phyloP scores from a whole-genome alignment of 2,113 vertebrate species.

The Rhinopomastus cyanomelas region DNA sequence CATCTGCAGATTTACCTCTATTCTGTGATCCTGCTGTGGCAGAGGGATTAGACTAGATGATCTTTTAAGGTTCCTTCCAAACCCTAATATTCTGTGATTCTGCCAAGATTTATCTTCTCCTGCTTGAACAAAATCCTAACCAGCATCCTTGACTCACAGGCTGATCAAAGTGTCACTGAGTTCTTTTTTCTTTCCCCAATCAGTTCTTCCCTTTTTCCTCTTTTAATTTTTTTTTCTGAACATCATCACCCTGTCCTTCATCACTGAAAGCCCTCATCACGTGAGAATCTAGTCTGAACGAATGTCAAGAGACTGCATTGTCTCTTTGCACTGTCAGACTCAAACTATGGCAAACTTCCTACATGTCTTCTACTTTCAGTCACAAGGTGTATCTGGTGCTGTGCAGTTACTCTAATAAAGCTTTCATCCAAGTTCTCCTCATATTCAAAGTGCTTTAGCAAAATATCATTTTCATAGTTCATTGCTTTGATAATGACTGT shows the following conservation, averaged over 20 bases:
- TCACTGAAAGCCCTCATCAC: background rate
- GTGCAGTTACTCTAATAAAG: background rate
- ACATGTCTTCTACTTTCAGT: background rate
- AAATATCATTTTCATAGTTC: slow-evolving; percentile 36
- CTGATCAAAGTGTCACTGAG: background rate
- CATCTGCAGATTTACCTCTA: background rate
- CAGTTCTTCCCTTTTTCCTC: background rate
- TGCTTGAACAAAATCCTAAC: background rate
- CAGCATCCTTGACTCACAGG: background rate
- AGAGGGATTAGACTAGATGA: too few species aligned
- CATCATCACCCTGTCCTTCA: background rate
- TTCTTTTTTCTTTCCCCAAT: background rate
- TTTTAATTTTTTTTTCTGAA: background rate
- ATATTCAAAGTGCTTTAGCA: background rate
- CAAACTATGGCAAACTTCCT: background rate
- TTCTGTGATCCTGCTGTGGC: too few species aligned
- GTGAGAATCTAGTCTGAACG: background rate
- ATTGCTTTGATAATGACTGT: slow-evolving; percentile 21
- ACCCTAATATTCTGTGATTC: too few species aligned
- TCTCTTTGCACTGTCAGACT: background rate
- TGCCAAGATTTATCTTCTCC: background rate
- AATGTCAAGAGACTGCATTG: background rate
- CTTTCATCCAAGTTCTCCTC: background rate
- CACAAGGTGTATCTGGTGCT: background rate
- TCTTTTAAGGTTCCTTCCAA: too few species aligned